Evolutionary conservation across 2,888 invertebrate genomes (phyloP).

Genomic region (Clivina fossor): DNA sequence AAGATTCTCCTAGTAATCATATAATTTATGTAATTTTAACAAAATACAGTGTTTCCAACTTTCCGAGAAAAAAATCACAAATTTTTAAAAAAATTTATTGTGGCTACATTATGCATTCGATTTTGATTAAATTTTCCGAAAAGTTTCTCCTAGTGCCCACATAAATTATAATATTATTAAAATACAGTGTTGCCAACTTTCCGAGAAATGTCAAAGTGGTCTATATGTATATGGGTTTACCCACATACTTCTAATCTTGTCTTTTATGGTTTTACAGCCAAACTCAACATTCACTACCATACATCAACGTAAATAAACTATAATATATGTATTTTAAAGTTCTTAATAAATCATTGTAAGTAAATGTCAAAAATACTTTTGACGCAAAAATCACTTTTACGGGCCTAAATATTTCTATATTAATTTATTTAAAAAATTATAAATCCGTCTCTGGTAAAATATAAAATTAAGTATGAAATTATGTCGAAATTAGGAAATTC

Average conservation of each 20-base stretch:
- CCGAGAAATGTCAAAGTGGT: background rate
- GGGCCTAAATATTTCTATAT: background rate
- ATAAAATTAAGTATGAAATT: conserved; percentile 2
- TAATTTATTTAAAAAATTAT: no score
- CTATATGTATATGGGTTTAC: background rate
- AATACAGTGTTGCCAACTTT: no score
- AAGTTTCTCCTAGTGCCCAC: no score
- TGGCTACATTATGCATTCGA: no score
- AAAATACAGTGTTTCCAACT: no score
- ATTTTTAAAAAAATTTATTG: no score
- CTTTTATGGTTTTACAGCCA: background rate
- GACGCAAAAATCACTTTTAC: background rate
- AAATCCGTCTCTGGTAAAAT: no score
- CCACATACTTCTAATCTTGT: background rate
- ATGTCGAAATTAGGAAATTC: background rate
- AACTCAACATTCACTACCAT: background rate
- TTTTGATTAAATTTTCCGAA: no score
- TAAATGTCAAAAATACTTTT: background rate
- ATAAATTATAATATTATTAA: no score
- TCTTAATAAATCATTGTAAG: background rate
- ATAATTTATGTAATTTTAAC: no score
- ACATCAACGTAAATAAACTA: background rate
- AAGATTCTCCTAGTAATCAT: no score
- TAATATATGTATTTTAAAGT: conserved; percentile 1
- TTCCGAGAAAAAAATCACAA: no score